phyloP scores from a whole-genome alignment of 2,113 vertebrate genomes.

The Eulemur rufifrons region DNA sequence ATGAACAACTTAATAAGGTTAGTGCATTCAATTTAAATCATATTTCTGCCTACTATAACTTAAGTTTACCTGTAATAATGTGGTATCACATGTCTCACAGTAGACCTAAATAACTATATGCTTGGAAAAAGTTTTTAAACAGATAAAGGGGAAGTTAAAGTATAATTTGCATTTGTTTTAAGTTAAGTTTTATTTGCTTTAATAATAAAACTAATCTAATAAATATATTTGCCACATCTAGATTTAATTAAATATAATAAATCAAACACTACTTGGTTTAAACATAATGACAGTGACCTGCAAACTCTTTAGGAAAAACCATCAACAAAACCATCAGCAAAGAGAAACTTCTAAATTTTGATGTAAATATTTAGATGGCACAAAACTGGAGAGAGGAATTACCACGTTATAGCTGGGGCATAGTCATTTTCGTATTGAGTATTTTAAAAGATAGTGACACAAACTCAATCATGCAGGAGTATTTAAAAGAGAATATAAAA shows the following conservation, averaged over 20 bases:
- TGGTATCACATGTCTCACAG: background rate
- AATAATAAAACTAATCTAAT: background rate
- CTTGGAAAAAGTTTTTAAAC: background rate
- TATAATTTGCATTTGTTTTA: background rate
- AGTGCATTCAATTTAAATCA: background rate
- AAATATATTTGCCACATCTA: background rate
- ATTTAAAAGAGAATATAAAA: background rate
- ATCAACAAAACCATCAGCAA: background rate
- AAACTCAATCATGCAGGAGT: background rate
- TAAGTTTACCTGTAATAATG: background rate
- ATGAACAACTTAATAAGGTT: background rate
- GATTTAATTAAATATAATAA: background rate
- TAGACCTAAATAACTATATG: background rate
- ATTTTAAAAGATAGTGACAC: background rate
- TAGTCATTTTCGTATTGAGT: background rate
- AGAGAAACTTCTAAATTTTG: background rate
- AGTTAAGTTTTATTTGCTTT: background rate
- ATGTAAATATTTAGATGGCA: background rate
- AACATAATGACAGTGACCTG: background rate
- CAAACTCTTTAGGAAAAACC: background rate
- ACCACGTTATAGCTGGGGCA: background rate
- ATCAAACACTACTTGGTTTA: background rate
- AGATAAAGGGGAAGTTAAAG: background rate
- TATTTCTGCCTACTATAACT: background rate
- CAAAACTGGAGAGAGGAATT: background rate